Conservation (phyloP, 2,888 invertebrate genomes). For the Carpatolechia fugitivella region DNA sequence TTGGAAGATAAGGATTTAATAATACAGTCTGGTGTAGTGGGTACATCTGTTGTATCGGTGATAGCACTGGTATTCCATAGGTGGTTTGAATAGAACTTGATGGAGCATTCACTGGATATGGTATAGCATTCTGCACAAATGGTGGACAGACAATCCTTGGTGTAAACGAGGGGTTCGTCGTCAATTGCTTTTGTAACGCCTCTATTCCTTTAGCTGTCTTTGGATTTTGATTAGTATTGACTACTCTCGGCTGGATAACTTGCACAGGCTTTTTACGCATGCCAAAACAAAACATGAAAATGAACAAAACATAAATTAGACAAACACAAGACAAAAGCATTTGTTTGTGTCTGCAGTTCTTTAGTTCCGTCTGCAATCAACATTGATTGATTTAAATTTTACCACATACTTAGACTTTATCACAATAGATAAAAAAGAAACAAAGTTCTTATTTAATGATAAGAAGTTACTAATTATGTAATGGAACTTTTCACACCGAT, state of each 20-base stretch:
- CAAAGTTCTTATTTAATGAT: too few species aligned
- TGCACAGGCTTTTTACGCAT: conserved; percentile 76
- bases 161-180: conserved; percentile 72
- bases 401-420: too few species aligned
- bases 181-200: conserved; percentile 66
- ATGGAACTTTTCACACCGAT: too few species aligned
- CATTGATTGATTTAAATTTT: too few species aligned
- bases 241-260: conserved; percentile 76
- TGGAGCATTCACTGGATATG: conserved; percentile 46
- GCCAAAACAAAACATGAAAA: conserved; percentile 70
- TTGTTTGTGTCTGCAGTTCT: conserved; percentile 1
- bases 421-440: too few species aligned
- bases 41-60: conserved; percentile 70
- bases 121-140: conserved; percentile 59
- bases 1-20: conserved; percentile 64
- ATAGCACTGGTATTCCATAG: conserved; percentile 63
- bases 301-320: conserved; percentile 46
- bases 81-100: conserved; percentile 41
- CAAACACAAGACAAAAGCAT: conserved; percentile 48
- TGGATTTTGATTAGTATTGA: conserved; percentile 60
- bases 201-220: conserved; percentile 61
- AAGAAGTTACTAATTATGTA: too few species aligned
- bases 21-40: conserved; percentile 68
- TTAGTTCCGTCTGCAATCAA: too few species aligned
- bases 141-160: conserved; percentile 72